Evolutionary conservation across 2,888 invertebrate genomes (phyloP).

Genomic region (Lypha dubia): DNA sequence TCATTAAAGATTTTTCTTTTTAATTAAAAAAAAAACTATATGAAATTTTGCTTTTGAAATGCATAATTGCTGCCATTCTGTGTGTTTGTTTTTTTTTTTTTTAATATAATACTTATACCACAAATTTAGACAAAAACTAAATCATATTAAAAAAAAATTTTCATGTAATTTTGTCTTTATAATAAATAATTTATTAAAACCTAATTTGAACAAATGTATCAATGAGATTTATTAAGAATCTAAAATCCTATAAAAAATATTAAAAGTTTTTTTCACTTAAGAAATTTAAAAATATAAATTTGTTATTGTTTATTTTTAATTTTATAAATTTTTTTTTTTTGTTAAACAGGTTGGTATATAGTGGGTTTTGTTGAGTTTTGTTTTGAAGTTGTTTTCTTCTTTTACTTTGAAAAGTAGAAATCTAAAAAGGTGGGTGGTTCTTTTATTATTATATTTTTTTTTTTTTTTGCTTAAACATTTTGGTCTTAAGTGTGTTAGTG

Average conservation of each 20-base stretch:
- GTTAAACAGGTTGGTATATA: slow-evolving; percentile 64
- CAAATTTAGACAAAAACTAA: slow-evolving; percentile 53
- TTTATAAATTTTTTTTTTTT: no score
- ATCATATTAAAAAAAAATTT: slow-evolving; percentile 12
- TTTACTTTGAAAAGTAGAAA: slow-evolving; percentile 59
- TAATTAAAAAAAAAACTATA: slow-evolving; percentile 27
- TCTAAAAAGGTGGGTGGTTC: slow-evolving; percentile 72
- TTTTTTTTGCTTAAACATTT: slow-evolving; percentile 44
- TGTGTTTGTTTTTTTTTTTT: slow-evolving; percentile 12
- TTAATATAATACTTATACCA: slow-evolving; percentile 61
- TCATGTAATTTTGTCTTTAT: slow-evolving; percentile 32
- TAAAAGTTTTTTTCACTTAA: neutral
- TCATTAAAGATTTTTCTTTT: slow-evolving; percentile 49
- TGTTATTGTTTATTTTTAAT: no score
- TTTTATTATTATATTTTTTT: no score
- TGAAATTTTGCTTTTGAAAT: slow-evolving; percentile 38
- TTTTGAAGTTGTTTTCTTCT: slow-evolving; percentile 45
- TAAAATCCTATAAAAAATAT: slow-evolving; percentile 56
- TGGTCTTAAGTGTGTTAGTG: slow-evolving; percentile 36
- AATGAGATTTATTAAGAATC: slow-evolving; percentile 66
- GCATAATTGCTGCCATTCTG: slow-evolving; percentile 68
- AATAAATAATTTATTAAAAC: slow-evolving; percentile 71
- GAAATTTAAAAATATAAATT: slow-evolving; percentile 43
- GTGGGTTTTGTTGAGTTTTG: slow-evolving; percentile 65
- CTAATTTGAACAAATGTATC: slow-evolving; percentile 72